These are phyloP conservation scores for Aspidoscelis tigris DNA, from an alignment of 2,113 vertebrate genomes.

Conservation along the genomic window DNA sequence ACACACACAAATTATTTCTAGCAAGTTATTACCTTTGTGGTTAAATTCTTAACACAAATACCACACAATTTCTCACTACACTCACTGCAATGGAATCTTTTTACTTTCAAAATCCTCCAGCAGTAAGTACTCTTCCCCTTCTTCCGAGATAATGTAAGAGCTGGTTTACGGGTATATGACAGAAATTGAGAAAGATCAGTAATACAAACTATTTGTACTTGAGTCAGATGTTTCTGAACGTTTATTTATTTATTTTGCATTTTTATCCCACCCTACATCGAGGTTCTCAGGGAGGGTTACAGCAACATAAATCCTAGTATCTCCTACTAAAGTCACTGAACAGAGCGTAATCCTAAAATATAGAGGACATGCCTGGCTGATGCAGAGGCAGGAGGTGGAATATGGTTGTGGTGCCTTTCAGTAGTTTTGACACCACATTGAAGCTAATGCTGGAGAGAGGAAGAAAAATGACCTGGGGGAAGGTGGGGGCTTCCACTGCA, in stretches of 20 bases:
- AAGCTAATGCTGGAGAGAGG: too few species aligned
- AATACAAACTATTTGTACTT: constrained; percentile 40
- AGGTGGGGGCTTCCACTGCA: too few species aligned
- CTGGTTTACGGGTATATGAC: constrained; percentile 80
- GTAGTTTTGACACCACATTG: too few species aligned
- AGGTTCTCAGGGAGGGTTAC: too few species aligned
- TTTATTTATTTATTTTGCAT: too few species aligned
- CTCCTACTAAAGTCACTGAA: constrained; percentile 26
- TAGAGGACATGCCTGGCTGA: too few species aligned
- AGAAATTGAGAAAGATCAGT: constrained; percentile 75
- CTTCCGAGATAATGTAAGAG: constrained; percentile 83
- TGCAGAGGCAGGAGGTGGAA: too few species aligned
- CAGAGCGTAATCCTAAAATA: background rate
- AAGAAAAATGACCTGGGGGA: too few species aligned
- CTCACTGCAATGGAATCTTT: constrained; percentile 93
- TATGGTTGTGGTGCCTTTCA: too few species aligned
- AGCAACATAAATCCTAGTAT: background rate
- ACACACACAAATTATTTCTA: constrained; percentile 40
- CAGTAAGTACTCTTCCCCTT: constrained; percentile 93
- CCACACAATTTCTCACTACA: constrained; percentile 77
- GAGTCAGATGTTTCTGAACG: background rate
- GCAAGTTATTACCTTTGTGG: constrained; percentile 68
- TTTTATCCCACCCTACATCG: too few species aligned
- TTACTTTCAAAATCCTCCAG: constrained; percentile 99
- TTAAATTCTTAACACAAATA: constrained; percentile 70